Percentiles rank a stretch among this genome's conserved stretches.
These are phyloP conservation scores for Brassicogethes aeneus DNA, from an alignment of 2,888 invertebrate genomes.

Conservation along the genomic window DNA sequence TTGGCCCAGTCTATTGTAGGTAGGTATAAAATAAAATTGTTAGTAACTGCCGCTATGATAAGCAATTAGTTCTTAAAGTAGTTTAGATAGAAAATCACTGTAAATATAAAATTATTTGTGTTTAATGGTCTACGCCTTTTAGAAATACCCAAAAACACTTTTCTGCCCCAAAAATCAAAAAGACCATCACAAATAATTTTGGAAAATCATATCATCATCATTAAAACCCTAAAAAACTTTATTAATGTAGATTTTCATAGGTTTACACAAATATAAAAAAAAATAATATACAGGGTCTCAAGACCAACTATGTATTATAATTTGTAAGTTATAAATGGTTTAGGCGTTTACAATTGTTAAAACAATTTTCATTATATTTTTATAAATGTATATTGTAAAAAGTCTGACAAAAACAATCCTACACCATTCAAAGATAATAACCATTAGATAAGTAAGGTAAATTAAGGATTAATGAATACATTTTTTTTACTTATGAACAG, in stretches of 20 bases:
- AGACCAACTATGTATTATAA: constrained; percentile 16
- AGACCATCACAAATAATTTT: not conserved
- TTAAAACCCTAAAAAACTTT: not conserved
- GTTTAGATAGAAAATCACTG: not conserved
- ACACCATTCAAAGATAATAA: no score
- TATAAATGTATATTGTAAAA: constrained; percentile 24
- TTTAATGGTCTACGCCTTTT: not conserved
- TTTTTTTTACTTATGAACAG: no score
- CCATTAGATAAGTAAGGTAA: no score
- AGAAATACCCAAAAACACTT: not conserved
- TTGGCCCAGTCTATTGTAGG: no score
- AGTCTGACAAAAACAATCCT: constrained; percentile 13
- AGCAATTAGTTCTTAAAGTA: not conserved
- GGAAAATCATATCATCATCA: not conserved
- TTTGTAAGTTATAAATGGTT: not conserved
- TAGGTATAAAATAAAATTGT: no score
- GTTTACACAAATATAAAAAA: constrained; percentile 9
- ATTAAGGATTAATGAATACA: no score
- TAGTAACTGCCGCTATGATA: not conserved
- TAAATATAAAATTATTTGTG: not conserved
- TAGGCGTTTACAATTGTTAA: constrained; percentile 13
- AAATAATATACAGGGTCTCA: constrained; percentile 18
- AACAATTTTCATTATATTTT: constrained; percentile 24
- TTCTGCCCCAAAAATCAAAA: no score
- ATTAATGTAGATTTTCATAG: no score